Conservation (phyloP, 2,113 vertebrate species). For the Nycticorax nycticorax region DNA sequence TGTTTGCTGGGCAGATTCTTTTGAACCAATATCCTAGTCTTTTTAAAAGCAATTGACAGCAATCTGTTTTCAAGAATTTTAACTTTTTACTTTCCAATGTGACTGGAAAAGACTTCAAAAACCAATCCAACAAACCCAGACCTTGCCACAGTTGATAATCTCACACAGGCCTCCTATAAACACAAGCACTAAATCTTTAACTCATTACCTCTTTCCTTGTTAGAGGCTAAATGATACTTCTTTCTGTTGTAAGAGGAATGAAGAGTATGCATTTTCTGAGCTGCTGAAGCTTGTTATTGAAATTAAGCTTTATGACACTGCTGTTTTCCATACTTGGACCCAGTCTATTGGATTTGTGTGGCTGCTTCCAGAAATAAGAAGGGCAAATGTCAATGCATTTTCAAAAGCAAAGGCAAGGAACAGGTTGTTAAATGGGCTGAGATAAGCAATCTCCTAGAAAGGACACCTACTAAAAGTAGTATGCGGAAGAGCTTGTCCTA, state of each 20-base stretch:
- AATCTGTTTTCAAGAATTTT: background rate
- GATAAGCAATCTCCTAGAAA: constrained; percentile 63
- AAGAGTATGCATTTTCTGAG: constrained; percentile 78
- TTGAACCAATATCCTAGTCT: background rate
- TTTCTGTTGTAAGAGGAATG: constrained; percentile 70
- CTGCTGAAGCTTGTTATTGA: constrained; percentile 83
- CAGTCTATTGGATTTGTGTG: constrained; percentile 57
- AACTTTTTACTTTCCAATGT: background rate
- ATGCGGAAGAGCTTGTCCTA: constrained; percentile 23
- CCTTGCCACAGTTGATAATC: background rate
- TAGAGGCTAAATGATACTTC: constrained; percentile 69
- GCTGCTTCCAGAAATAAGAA: constrained; percentile 69
- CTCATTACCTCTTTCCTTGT: constrained; percentile 68
- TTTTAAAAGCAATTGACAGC: background rate
- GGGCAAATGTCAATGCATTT: constrained; percentile 64
- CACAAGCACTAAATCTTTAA: constrained; percentile 63
- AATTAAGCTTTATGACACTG: constrained; percentile 84
- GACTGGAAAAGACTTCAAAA: background rate
- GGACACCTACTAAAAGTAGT: constrained; percentile 45
- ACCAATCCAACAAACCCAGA: background rate
- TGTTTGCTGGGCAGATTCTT: background rate
- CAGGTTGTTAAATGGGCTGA: constrained; percentile 69
- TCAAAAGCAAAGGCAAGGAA: constrained; percentile 64
- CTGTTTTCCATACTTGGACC: constrained; percentile 66
- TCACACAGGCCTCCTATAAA: constrained; percentile 28